Evolutionary conservation across 2,888 invertebrate genomes (phyloP), one percentile per base, ranked within the genome.

Genomic region (Molorchus minor): DNA sequence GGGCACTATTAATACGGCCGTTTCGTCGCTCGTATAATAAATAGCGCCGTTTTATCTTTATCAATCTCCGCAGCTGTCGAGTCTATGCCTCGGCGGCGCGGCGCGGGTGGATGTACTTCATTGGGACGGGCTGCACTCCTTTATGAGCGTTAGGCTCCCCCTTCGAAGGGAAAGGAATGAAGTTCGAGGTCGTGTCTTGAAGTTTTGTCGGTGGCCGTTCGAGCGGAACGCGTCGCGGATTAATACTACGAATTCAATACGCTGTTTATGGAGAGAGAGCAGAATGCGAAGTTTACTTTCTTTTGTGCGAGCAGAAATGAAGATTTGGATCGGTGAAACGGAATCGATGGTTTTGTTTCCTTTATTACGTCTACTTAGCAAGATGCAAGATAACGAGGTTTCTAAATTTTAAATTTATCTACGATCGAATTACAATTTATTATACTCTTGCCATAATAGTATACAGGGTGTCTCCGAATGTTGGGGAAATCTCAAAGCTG

Each of bases 31-130:
- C 47, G 19, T 21, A 33, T 13, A 45, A 47, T n/a, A n/a, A 47
- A 56, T 47, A 41, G 45, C 36, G 33, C 30, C 41, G 56, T 41
- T 56, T 20, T 56, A 47, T 56, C 56, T 56, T 30, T 56, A 56
- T 56, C 56, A 56, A 56, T 56, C 56, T 56, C 44, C 47, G 33
- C 47, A 17, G 41, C 30, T 56, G 56, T 56, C 56, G 56, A 10
- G 19, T 25, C 36, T 15, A 13, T 20, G n/a, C 20, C 33, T 33
- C 12, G 46, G 46, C 17, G 46, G 17, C 16, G 16, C 7, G n/a
- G n/a, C 15, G 30, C 15, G 35, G 35, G 47, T 47, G 47, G 19
- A 47, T 36, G 36, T 47, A 35, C 47, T 47, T 35, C 35, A 35
- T 21, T 36, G 15, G 47, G n/a, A n/a, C n/a, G n/a, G n/a, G n/a